Percentiles rank a stretch among this genome's conserved stretches.
phyloP scores from a whole-genome alignment of 2,888 invertebrate genomes.

The Latrodectus hesperus region DNA sequence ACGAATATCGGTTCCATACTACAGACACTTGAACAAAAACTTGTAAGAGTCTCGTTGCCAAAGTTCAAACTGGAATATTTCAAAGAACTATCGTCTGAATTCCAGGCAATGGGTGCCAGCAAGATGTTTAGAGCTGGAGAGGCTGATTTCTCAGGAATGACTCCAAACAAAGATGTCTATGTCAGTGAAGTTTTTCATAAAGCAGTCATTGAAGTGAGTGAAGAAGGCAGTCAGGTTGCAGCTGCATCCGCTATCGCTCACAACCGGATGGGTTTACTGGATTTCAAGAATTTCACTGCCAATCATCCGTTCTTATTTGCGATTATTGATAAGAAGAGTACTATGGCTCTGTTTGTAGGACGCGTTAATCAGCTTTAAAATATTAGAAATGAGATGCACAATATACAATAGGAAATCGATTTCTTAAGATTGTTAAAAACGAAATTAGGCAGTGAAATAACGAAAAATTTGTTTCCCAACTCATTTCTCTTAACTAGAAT shows the following conservation, averaged over 20 bases:
- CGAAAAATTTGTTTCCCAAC: no score
- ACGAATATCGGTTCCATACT: constrained; percentile 24
- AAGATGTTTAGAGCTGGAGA: constrained; percentile 58
- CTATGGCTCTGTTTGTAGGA: constrained; percentile 61
- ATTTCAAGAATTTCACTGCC: constrained; percentile 31
- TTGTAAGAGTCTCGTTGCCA: constrained; percentile 60
- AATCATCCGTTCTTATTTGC: constrained; percentile 68
- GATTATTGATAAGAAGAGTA: constrained; percentile 49
- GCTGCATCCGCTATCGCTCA: constrained; percentile 48
- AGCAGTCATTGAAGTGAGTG: constrained; percentile 70
- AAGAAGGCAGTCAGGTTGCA: constrained; percentile 70
- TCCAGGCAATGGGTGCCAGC: constrained; percentile 48
- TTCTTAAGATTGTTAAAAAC: no score
- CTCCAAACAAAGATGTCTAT: constrained; percentile 35
- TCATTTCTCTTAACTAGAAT: no score
- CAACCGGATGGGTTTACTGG: background rate
- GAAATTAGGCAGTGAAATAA: no score
- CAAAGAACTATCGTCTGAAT: constrained; percentile 28
- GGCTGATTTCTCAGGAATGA: constrained; percentile 68
- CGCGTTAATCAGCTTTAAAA: constrained; percentile 50
- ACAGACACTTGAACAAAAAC: constrained; percentile 29
- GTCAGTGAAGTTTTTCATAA: constrained; percentile 70
- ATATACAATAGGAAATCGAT: no score
- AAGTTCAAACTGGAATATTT: constrained; percentile 64
- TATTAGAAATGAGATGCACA: no score